Base-by-base conservation (phyloP, 2,888 invertebrate species). In the Serrognathus titanus region DNA sequence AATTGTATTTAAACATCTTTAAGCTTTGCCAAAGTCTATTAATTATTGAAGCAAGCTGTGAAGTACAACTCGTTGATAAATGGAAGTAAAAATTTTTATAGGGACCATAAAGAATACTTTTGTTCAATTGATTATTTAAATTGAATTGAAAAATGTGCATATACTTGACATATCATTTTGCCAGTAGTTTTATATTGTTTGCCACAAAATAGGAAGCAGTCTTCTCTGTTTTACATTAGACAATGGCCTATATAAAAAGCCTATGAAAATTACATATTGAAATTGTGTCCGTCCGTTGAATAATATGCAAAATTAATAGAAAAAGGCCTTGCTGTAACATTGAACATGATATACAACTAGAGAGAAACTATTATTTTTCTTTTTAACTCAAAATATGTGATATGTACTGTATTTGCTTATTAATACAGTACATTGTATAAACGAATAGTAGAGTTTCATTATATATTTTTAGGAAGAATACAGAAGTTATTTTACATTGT, bases 321-420 rank as follows among this genome's bases (percentile, higher is more conserved):
- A 48, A 48, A 11, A 12, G 10, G 20, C 43, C 11, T 12, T 40
- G 11, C 12, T 40, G 11, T 6, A 40, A 12, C 40, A 43, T 49
- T 49, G 49, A 38, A 49, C 38, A 52, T 52, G 52, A 45, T 52
- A 52, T 52, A 52, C 52, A 45, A 20, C 8, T 13, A 37, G 12
- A n/a, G 37, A 48, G 12, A 24, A 48, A 48, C n/a, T 5, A 9
- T 31, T 12, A 16, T 37, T 49, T 35, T 37, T 49, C 38, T 37
- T 58, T 53, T 53, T 31, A 60, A 68, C 68, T 69, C 68, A 63
- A 66, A 63, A 69, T 65, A 69, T 70, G 68, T 69, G 69, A 69
- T 69, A 70, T 67, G 69, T 70, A 68, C 65, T 64, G 63, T 66
- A 31, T 31, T 31, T 43, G 35, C 45, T 20, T 63, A 57, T 51